Evolutionary conservation across 2,888 invertebrate species (phyloP).

Genomic region (Charanyca ferruginea): DNA sequence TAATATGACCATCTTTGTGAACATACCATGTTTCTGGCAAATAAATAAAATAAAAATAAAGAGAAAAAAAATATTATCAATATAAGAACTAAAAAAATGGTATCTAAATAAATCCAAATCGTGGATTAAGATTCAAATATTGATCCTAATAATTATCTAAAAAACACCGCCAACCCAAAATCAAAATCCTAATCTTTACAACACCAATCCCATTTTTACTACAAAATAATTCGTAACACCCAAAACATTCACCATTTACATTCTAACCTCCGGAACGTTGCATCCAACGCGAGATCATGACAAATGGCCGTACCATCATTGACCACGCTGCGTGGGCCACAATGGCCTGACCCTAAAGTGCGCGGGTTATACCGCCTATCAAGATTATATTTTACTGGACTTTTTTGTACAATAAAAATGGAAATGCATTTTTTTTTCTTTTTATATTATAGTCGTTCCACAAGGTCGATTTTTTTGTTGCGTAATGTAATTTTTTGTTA

Average conservation of each 20-base stretch:
- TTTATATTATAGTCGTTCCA: constrained; percentile 40
- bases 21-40: too few species aligned
- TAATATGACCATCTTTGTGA: too few species aligned
- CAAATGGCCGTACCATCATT: constrained; percentile 50
- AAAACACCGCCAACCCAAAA: neutral
- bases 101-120: too few species aligned
- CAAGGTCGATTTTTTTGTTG: constrained; percentile 57
- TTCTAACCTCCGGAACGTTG: constrained; percentile 46
- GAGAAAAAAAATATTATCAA: too few species aligned
- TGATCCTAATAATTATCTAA: too few species aligned
- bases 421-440: constrained; percentile 52
- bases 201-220: constrained; percentile 42
- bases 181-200: constrained; percentile 29
- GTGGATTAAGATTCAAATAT: too few species aligned
- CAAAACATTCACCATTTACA: constrained; percentile 49
- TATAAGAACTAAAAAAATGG: too few species aligned
- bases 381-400: constrained; percentile 62
- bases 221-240: constrained; percentile 46
- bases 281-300: constrained; percentile 63
- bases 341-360: constrained; percentile 63
- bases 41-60: too few species aligned
- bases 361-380: constrained; percentile 57
- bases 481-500: constrained; percentile 23
- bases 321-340: constrained; percentile 30
- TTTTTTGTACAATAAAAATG: constrained; percentile 63